Base-by-base conservation (phyloP, 2,888 invertebrate genomes). In the Byasa hedistus region DNA sequence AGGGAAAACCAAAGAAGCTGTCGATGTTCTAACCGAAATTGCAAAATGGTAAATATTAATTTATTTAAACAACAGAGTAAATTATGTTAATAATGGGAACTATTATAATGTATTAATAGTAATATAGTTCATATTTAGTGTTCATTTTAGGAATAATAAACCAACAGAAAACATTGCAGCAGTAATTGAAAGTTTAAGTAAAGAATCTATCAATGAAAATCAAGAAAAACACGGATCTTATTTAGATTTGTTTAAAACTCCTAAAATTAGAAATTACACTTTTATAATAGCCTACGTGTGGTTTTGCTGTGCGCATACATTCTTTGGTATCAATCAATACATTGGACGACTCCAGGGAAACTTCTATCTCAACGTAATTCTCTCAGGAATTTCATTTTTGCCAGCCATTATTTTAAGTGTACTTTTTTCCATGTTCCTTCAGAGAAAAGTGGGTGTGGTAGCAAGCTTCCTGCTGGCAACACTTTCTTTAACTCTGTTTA, bases 241-340 rank as follows among this genome's bases (percentile, higher is more conserved):
- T 55, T 1, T 93, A 0, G 95, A 96, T 79, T 84, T 96, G 24
- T 93, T 96, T 68, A 92, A 92, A 65, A 95, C 95, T 0, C 94
- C 94, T 0, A 94, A 94, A 77, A 92, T 96, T 80, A 89, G 96
- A 69, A 75, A 88, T 19, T 95, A 95, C 76, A 95, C 95, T 0
- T 78, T 95, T 2, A 92, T 94, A 55, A 94, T 95, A 74, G 93
- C 94, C 68, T 94, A 94, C 69, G 93, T 95, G 72, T 97, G 96
- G 97, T 87, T 95, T 69, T 95, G 95, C 8, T 95, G 96, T 64
- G 95, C 96, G 8, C 93, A 97, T 81, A 95, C 96, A 61, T 96
- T 96, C 83, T 98, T 96, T 76, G 97, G 97, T 0, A 92, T 97
- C 52, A 95, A 96, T 24, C 96, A 96, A 78, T 96, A 95, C 79